Evolutionary conservation across 2,113 vertebrate genomes (phyloP).

Genomic region (Speoplatyrhinus poulsoni): DNA sequence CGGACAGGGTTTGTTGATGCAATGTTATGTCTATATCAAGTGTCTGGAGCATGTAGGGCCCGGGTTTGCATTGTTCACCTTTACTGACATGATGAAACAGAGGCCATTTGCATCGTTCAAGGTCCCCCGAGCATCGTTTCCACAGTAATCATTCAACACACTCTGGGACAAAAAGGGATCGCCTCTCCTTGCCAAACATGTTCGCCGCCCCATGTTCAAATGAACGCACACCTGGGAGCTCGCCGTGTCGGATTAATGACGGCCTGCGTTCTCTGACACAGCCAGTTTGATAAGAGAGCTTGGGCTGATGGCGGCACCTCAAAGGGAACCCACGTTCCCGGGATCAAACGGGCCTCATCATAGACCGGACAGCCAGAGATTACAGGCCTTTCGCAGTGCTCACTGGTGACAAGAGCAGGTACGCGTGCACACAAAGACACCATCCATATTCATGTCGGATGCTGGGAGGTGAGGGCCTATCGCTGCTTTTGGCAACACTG

Average conservation of each 20-base stretch:
- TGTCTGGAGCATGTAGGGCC: too few species aligned
- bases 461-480: not conserved
- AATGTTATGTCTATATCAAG: too few species aligned
- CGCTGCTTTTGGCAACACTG: not conserved
- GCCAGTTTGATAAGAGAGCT: conserved; percentile 40
- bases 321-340: conserved; percentile 25
- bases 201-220: conserved; percentile 32
- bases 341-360: conserved; percentile 34
- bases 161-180: too few species aligned
- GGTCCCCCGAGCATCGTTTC: too few species aligned
- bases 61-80: too few species aligned
- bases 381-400: conserved; percentile 18
- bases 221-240: conserved; percentile 42
- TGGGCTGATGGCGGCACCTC: conserved; percentile 18
- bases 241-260: conserved; percentile 44
- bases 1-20: too few species aligned
- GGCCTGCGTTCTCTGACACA: conserved; percentile 41
- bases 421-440: conserved; percentile 1
- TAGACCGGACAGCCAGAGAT: conserved; percentile 23
- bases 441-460: not conserved
- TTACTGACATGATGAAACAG: too few species aligned
- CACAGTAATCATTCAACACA: conserved; percentile 8
- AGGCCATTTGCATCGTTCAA: too few species aligned
- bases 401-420: not conserved
- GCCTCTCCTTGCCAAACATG: too few species aligned